These are phyloP conservation scores for Syngnathoides biaculeatus DNA, from an alignment of 2,113 vertebrate species.

Conservation along the genomic window DNA sequence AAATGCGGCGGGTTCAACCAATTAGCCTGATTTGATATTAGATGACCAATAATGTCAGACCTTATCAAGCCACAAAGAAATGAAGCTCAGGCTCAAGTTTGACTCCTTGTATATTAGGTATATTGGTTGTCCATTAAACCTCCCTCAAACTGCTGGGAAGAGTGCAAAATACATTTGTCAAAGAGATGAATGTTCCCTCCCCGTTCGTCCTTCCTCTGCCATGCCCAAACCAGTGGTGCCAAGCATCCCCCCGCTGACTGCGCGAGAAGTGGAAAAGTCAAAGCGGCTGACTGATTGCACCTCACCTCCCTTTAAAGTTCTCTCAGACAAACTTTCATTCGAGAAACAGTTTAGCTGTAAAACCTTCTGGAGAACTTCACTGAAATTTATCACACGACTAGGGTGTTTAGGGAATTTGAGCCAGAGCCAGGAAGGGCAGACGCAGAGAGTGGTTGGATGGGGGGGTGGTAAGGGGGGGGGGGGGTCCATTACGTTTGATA, in stretches of 20 bases:
- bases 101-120: not conserved
- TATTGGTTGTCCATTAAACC: not conserved
- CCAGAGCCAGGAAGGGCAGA: constrained; percentile 9
- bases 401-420: constrained; percentile 34
- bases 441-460: not conserved
- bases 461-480: constrained; percentile 20
- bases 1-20: too few species aligned
- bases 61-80: too few species aligned
- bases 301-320: constrained; percentile 8
- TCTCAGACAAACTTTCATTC: not conserved
- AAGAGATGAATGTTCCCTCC: constrained; percentile 20
- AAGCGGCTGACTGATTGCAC: constrained; percentile 39
- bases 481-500: constrained; percentile 77
- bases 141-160: not conserved
- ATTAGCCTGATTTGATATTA: too few species aligned
- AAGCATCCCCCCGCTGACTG: constrained; percentile 27
- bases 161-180: constrained; percentile 3
- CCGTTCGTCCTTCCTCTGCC: not conserved
- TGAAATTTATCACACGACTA: constrained; percentile 38
- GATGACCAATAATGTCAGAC: too few species aligned
- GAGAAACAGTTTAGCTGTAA: constrained; percentile 24
- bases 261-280: constrained; percentile 43
- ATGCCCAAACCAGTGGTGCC: constrained; percentile 21
- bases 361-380: not conserved
- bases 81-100: not conserved